A percentile compares a stretch with the other conserved stretches of the same genome.
Conservation (phyloP, 2,797 vertebrate genomes). For the Macropodus opercularis region DNA sequence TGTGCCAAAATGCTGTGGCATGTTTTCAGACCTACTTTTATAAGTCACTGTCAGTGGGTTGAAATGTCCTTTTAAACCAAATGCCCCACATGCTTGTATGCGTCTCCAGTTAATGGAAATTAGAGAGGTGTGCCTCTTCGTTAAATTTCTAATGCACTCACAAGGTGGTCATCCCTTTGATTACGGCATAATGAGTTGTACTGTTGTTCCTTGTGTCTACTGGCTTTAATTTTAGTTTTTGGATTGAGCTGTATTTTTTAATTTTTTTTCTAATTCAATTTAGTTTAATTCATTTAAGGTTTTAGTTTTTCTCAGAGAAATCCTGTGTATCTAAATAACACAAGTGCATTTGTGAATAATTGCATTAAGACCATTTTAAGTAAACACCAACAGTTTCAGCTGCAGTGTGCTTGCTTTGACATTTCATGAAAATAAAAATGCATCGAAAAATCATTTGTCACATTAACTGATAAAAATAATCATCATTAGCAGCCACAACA, state of each 20-base stretch:
- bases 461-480: neutral
- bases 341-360: neutral
- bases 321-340: conserved; percentile 1
- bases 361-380: neutral
- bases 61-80: conserved; percentile 26
- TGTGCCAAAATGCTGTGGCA: conserved; percentile 43
- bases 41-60: conserved; percentile 38
- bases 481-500: neutral
- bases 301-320: no score
- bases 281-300: no score
- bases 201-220: conserved; percentile 3
- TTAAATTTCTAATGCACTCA: conserved; percentile 30
- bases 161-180: conserved; percentile 12
- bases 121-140: conserved; percentile 31
- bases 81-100: conserved; percentile 58
- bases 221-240: conserved; percentile 6
- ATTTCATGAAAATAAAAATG: neutral
- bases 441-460: neutral
- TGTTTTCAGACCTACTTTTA: conserved; percentile 53
- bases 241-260: no score
- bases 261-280: no score
- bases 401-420: neutral
- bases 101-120: conserved; percentile 60
- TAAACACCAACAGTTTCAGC: no score
- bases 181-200: no score